Percentiles rank a stretch among this genome's conserved stretches.
Evolutionary conservation across 1,140 invertebrate genomes (phyloP).

Genomic region (Bathynomus jamesi): DNA sequence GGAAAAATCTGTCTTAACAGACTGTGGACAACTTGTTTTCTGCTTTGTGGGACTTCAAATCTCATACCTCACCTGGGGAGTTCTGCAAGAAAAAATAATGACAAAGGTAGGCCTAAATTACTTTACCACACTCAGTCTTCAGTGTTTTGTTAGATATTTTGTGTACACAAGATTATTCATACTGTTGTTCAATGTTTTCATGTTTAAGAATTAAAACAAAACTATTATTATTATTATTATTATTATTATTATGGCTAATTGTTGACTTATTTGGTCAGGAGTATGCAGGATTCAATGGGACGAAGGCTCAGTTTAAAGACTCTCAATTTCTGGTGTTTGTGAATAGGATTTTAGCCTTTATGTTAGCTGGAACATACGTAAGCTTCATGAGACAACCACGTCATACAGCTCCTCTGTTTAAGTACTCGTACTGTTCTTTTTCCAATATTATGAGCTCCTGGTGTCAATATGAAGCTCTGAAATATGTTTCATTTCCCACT

Average conservation of each 20-base stretch:
- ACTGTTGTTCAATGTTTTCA: too few species aligned
- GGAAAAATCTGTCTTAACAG: slow-evolving; percentile 31
- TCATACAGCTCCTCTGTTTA: slow-evolving; percentile 80
- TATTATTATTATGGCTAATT: too few species aligned
- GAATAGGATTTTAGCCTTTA: slow-evolving; percentile 43
- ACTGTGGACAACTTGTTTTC: slow-evolving; percentile 53
- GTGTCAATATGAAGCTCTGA: slow-evolving; percentile 99
- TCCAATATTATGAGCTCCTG: slow-evolving; percentile 98
- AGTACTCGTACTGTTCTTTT: slow-evolving; percentile 92
- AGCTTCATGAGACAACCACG: slow-evolving; percentile 50
- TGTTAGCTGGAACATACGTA: slow-evolving; percentile 24
- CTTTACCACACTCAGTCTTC: too few species aligned
- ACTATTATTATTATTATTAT: too few species aligned
- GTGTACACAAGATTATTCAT: too few species aligned
- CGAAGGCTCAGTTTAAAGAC: slow-evolving; percentile 45
- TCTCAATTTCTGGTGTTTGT: slow-evolving; percentile 53
- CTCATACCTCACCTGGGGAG: slow-evolving; percentile 87
- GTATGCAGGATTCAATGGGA: slow-evolving; percentile 18
- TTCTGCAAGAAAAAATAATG: slow-evolving; percentile 84
- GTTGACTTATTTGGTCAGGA: too few species aligned
- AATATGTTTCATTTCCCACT: slow-evolving; percentile 95
- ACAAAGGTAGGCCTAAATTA: slow-evolving; percentile 43
- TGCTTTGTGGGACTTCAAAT: slow-evolving; percentile 83
- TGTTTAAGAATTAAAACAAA: too few species aligned
- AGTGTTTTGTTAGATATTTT: too few species aligned